phyloP scores from a whole-genome alignment of 1,140 invertebrate genomes.

The Kradibia gibbosae region DNA sequence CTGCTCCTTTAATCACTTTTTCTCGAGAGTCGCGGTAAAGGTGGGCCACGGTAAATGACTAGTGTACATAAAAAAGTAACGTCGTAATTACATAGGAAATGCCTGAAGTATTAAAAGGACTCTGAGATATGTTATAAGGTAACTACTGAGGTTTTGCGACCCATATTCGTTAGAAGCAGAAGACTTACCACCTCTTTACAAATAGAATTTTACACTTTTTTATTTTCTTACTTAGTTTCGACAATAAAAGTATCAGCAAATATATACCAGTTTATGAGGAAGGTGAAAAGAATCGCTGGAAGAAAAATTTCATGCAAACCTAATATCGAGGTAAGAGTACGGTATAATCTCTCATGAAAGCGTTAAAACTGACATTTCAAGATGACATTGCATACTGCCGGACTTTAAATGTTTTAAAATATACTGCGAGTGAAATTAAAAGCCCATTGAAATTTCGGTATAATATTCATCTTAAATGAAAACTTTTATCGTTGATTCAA shows the following conservation, averaged over 20 bases:
- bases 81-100: neutral
- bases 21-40: neutral
- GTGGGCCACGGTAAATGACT: neutral
- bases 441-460: neutral
- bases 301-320: neutral
- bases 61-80: neutral
- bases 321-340: neutral
- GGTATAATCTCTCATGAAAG: neutral
- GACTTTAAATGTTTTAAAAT: too few species aligned
- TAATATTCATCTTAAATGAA: neutral
- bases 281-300: neutral
- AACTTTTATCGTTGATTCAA: neutral
- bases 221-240: too few species aligned
- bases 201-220: neutral
- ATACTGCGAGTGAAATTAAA: neutral
- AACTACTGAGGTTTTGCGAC: neutral
- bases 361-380: neutral
- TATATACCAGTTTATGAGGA: neutral
- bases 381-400: too few species aligned
- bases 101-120: neutral
- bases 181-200: neutral
- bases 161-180: neutral
- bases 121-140: neutral
- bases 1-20: neutral
- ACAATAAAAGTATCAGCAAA: neutral